These are phyloP conservation scores for Carpatolechia fugitivella DNA, from an alignment of 2,888 invertebrate species.

Conservation along the genomic window DNA sequence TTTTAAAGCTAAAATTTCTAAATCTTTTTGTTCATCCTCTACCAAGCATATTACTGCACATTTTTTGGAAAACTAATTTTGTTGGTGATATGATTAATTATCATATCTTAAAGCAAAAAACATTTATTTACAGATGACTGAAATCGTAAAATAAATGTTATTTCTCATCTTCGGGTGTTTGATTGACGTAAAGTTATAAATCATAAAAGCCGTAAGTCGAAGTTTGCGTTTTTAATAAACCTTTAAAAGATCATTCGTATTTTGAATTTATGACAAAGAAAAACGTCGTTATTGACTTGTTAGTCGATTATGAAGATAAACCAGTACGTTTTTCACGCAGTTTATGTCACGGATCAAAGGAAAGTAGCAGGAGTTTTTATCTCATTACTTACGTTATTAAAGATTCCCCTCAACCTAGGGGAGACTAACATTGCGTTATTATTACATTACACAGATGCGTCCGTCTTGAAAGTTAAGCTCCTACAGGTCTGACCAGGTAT, in stretches of 20 bases:
- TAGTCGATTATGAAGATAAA: neutral
- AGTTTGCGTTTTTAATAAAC: no score
- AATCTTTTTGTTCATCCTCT: no score
- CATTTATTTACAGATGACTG: slow-evolving; percentile 28
- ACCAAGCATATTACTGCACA: no score
- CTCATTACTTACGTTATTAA: slow-evolving; percentile 5
- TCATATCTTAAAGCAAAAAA: slow-evolving; percentile 29
- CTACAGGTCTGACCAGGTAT: no score
- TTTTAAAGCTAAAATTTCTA: no score
- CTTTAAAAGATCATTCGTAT: no score
- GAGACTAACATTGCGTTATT: neutral
- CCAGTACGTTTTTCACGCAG: neutral
- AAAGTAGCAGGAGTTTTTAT: neutral
- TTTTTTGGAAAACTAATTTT: slow-evolving; percentile 30
- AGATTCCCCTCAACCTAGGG: neutral
- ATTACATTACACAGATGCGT: neutral
- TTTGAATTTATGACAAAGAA: no score
- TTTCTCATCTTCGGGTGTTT: slow-evolving; percentile 16
- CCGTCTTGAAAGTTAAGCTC: no score
- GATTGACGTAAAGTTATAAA: slow-evolving; percentile 32
- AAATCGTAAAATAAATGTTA: slow-evolving; percentile 15
- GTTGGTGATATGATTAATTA: slow-evolving; percentile 37
- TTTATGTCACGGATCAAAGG: neutral
- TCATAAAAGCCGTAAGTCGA: no score
- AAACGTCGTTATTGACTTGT: no score